Conservation (phyloP, 1,140 invertebrate species). For the Neodiprion virginianus region DNA sequence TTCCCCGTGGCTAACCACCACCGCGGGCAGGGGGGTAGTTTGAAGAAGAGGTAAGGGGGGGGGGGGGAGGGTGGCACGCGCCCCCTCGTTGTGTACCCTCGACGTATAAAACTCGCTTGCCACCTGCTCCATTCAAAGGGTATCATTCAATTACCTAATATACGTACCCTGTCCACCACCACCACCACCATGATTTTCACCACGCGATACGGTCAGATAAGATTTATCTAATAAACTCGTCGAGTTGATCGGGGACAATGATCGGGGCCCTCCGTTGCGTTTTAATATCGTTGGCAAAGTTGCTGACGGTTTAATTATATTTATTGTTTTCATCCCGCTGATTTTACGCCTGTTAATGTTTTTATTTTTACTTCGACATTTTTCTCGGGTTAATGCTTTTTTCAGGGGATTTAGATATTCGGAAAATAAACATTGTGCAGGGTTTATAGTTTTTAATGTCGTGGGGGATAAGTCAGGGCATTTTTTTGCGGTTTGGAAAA, state of each 20-base stretch:
- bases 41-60: slow-evolving; percentile 37
- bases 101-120: not conserved
- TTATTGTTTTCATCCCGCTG: too few species aligned
- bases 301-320: too few species aligned
- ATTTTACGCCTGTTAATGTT: too few species aligned
- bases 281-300: not conserved
- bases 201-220: not conserved
- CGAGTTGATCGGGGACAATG: not conserved
- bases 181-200: slow-evolving; percentile 18
- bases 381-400: too few species aligned
- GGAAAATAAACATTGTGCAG: too few species aligned
- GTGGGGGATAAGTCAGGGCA: too few species aligned
- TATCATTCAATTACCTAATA: slow-evolving; percentile 41
- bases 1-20: not conserved
- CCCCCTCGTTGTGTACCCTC: slow-evolving; percentile 48
- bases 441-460: too few species aligned
- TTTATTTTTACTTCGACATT: too few species aligned
- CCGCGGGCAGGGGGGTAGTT: not conserved
- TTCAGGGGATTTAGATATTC: too few species aligned
- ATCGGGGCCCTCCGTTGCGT: not conserved
- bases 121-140: slow-evolving; percentile 32
- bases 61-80: slow-evolving; percentile 49
- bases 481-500: too few species aligned
- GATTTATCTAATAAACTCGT: slow-evolving; percentile 3
- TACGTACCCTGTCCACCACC: slow-evolving; percentile 22